Evolutionary conservation across 2,113 vertebrate species (phyloP), one percentile per base, ranked within the genome.

Genomic region (Eulemur rufifrons): DNA sequence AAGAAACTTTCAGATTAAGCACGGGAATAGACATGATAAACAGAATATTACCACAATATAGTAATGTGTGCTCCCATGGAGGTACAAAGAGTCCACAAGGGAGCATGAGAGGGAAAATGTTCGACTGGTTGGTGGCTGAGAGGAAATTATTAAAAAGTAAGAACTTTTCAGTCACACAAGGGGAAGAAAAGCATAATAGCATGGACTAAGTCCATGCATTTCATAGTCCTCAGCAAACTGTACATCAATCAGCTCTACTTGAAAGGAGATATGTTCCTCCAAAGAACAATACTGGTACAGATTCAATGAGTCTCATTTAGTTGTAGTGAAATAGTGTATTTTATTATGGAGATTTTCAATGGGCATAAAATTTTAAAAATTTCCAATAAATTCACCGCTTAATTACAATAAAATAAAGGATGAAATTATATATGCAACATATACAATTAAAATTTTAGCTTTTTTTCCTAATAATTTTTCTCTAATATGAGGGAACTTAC

Each of bases 171-270:
- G 13, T 14, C 34, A 73, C 25, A 10, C 0, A 1, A 69, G 0
- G n/a, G 21, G 9, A 2, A 32, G 34, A 15, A 68, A 5, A 73
- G 14, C 3, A 7, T 15, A 17, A 17, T 7, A 21, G 34, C 17
- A 15, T 0, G 71, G 29, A 52, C 47, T n/a, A 14, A n/a, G 15
- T 14, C 27, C 8, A 0, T 0, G 7, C 0, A 21, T 63, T 9
- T 77, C 69, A 45, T 2, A 17, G 61, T 32, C 20, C 39, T 42
- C 29, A 2, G 4, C 29, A 52, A 78, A n/a, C 2, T 15, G 18
- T 1, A 37, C 25, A 23, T 7, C n/a, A 37, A 6, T 39, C 21
- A 39, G 71, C 47, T 91, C 69, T 68, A 14, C 27, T 54, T 54
- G 27, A 61, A 84, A 59, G 54, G n/a, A 86, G 34, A 13, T 12